Conservation (phyloP, 2,113 vertebrate species). For the Miniopterus natalensis region DNA sequence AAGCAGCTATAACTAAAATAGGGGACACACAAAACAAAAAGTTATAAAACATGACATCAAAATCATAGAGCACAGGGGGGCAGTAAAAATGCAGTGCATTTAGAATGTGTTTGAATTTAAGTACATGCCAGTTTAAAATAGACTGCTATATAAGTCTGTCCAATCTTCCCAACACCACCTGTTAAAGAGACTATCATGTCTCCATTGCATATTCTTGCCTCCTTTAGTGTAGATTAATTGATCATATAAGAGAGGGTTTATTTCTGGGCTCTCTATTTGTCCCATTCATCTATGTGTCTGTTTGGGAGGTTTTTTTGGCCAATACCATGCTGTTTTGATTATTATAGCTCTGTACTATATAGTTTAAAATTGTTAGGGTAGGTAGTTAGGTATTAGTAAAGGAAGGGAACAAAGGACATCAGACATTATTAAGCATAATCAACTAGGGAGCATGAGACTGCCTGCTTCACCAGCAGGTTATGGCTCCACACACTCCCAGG, state of each 20-base stretch:
- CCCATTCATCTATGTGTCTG: neutral
- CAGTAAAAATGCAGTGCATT: neutral
- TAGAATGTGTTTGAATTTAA: neutral
- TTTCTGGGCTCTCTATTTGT: neutral
- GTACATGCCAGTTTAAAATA: neutral
- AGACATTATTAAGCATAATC: no score
- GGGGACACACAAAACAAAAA: neutral
- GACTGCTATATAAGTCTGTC: neutral
- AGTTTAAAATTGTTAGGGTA: neutral
- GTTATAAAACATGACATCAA: neutral
- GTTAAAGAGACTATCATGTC: neutral
- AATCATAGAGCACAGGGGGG: neutral
- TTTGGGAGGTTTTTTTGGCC: neutral
- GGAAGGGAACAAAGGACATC: no score
- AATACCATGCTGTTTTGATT: neutral
- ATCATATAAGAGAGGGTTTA: neutral
- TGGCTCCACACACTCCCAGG: no score
- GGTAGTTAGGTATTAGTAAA: no score
- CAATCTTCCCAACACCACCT: neutral
- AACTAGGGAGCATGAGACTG: no score
- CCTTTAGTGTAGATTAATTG: neutral
- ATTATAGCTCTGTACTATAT: neutral
- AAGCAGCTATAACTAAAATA: neutral
- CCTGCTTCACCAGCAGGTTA: no score
- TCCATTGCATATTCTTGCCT: neutral